Evolutionary conservation across 2,113 vertebrate genomes (phyloP).

Genomic region (Corythoichthys intestinalis): DNA sequence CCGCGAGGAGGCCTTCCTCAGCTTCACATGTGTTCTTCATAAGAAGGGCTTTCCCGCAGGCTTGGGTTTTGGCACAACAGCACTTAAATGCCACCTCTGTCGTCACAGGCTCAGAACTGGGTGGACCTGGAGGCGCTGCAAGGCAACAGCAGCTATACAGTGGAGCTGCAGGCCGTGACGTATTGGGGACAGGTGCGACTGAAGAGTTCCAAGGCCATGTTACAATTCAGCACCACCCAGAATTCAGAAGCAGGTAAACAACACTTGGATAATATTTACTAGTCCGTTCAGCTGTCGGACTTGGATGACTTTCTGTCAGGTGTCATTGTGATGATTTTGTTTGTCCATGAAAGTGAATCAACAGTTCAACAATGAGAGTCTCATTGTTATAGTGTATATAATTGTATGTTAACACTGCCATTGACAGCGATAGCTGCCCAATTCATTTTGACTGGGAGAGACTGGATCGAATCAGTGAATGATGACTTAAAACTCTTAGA

Average conservation of each 20-base stretch:
- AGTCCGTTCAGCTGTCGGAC: background rate
- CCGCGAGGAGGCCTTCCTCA: constrained; percentile 40
- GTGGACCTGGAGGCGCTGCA: constrained; percentile 84
- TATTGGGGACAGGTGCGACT: constrained; percentile 91
- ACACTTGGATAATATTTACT: background rate
- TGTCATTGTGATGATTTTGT: background rate
- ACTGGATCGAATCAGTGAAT: too few relatives aligned
- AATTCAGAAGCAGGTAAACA: constrained; percentile 72
- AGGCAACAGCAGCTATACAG: constrained; percentile 80
- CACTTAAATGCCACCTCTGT: constrained; percentile 41
- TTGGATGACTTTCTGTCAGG: background rate
- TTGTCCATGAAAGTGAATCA: background rate
- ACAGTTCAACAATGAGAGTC: background rate
- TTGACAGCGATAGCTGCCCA: too few relatives aligned
- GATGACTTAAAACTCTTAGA: too few relatives aligned
- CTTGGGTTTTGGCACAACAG: constrained; percentile 23
- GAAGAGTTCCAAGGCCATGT: constrained; percentile 84
- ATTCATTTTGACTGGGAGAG: too few relatives aligned
- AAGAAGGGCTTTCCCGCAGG: constrained; percentile 55
- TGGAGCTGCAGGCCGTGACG: constrained; percentile 86
- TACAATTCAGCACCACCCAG: constrained; percentile 78
- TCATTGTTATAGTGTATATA: background rate
- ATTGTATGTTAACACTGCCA: background rate
- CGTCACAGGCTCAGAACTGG: constrained; percentile 76
- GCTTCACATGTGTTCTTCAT: constrained; percentile 68